Conservation (phyloP, 2,113 vertebrate genomes). For the Xenopus laevis region DNA sequence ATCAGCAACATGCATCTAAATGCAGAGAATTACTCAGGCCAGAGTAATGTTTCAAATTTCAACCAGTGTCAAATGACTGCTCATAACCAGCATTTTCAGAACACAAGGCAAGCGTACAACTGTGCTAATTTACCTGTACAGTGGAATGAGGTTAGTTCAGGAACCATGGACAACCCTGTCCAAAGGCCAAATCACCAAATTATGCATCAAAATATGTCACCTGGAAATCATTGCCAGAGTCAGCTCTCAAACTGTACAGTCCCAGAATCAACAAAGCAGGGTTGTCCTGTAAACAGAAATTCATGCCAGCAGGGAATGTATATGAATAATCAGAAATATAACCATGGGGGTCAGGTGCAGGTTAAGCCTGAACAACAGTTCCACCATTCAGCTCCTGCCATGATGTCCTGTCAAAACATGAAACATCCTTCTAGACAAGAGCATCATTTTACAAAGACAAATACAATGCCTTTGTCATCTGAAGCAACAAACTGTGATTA, state of each 20-base stretch:
- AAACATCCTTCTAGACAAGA: slow-evolving; percentile 52
- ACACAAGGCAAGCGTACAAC: slow-evolving; percentile 51
- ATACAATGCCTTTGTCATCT: slow-evolving; percentile 51
- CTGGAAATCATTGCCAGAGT: slow-evolving; percentile 53
- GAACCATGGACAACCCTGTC: slow-evolving; percentile 35
- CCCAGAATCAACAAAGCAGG: slow-evolving; percentile 34
- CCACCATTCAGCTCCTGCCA: slow-evolving; percentile 57
- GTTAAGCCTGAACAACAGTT: slow-evolving; percentile 91
- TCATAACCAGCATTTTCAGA: slow-evolving; percentile 64
- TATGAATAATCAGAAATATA: slow-evolving; percentile 42
- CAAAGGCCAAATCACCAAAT: slow-evolving; percentile 48
- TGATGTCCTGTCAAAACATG: slow-evolving; percentile 71
- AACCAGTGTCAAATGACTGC: slow-evolving; percentile 76
- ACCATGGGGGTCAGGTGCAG: slow-evolving; percentile 57
- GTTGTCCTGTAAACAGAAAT: slow-evolving; percentile 7
- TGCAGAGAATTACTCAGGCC: slow-evolving; percentile 50
- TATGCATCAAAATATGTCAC: slow-evolving; percentile 44
- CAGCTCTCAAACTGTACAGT: slow-evolving; percentile 57
- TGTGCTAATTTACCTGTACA: slow-evolving; percentile 6
- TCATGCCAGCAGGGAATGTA: slow-evolving; percentile 50
- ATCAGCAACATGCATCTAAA: slow-evolving; percentile 47
- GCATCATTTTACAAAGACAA: slow-evolving; percentile 58
- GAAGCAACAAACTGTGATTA: slow-evolving; percentile 62
- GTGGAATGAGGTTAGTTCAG: slow-evolving; percentile 61
- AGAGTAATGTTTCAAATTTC: slow-evolving; percentile 67